Evolutionary conservation across 1,140 invertebrate genomes (phyloP), one percentile per base, ranked within the genome.

Genomic region (Ladona fulva): DNA sequence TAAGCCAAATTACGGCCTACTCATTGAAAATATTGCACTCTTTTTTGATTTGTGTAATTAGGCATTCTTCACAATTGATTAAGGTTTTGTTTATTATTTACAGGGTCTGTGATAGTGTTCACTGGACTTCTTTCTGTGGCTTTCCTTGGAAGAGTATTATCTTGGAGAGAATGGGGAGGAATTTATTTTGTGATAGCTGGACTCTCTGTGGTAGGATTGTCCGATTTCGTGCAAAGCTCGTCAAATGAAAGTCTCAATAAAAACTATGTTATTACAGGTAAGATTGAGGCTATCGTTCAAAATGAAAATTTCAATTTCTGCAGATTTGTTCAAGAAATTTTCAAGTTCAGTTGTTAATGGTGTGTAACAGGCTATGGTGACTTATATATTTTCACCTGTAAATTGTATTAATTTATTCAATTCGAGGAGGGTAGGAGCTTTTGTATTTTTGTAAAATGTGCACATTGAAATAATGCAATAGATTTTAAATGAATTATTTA

Each of bases 91-190:
- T 78, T 78, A 79, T 79, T 80, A 75, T 73, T 83, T 84, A 52
- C 81, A 94, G 92, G 94, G 78, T 91, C 96, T 79, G 92, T 97
- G 0, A 97, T 99, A 79, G 89, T 99, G 11, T 99, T 99, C 85
- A 97, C 97, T 73, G 96, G 94, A 3, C 83, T 97, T 12, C 86
- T 98, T 0, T 97, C 96, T 25, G 92, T 95, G n/a, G 92, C 91
- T 37, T 97, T 97, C 84, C 86, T 98, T 3, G 87, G 93, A 22
- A 87, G 92, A 79, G 87, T 87, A 74, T 87, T 96, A 37, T 88
- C 87, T 78, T 83, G 80, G 19, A 88, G 88, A 80, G 90, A 98
- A 86, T 98, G 96, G 96, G 80, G 88, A 52, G 96, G 96, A 42
- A 97, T 98, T 78, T 83, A 87, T 25, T 86, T 92, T 73, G 91